phyloP scores from a whole-genome alignment of 1,140 invertebrate species.

The Caenorhabditis inopinata region DNA sequence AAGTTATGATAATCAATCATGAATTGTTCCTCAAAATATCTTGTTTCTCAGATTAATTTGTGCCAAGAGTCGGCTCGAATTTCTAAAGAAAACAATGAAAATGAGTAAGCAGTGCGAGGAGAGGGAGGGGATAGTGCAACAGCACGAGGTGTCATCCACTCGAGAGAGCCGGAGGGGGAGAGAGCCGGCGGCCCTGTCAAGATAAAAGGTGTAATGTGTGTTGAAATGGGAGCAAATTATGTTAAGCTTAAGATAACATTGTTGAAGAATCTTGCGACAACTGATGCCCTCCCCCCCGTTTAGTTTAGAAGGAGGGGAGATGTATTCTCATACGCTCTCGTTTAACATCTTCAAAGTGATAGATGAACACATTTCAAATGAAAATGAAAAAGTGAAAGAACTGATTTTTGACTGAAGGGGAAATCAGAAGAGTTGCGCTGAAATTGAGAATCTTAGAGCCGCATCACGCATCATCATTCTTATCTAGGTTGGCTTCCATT shows the following conservation, averaged over 20 bases:
- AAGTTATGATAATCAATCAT: slow-evolving; percentile 24
- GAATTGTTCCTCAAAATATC: neutral
- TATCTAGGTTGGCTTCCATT: no score
- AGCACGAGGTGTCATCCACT: slow-evolving; percentile 1
- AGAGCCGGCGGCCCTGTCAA: slow-evolving; percentile 6
- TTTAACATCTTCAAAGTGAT: neutral
- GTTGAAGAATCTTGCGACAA: slow-evolving; percentile 12
- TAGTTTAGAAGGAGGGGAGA: no score
- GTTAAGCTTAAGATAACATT: slow-evolving; percentile 34
- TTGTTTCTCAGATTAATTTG: neutral
- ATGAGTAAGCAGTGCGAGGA: no score
- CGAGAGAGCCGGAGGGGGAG: no score
- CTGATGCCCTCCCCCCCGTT: neutral
- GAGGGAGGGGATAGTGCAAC: neutral
- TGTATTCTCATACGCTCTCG: neutral
- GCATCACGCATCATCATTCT: no score
- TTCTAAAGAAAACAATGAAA: slow-evolving; percentile 26
- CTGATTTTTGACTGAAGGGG: no score
- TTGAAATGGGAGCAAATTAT: slow-evolving; percentile 33
- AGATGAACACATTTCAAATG: no score
- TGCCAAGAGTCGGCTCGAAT: slow-evolving; percentile 1
- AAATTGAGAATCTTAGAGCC: no score
- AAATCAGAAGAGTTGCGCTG: no score
- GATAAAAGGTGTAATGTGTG: slow-evolving; percentile 27
- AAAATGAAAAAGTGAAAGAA: no score